phyloP scores from a whole-genome alignment of 2,113 vertebrate genomes.

The Campylorhamphus procurvoides region DNA sequence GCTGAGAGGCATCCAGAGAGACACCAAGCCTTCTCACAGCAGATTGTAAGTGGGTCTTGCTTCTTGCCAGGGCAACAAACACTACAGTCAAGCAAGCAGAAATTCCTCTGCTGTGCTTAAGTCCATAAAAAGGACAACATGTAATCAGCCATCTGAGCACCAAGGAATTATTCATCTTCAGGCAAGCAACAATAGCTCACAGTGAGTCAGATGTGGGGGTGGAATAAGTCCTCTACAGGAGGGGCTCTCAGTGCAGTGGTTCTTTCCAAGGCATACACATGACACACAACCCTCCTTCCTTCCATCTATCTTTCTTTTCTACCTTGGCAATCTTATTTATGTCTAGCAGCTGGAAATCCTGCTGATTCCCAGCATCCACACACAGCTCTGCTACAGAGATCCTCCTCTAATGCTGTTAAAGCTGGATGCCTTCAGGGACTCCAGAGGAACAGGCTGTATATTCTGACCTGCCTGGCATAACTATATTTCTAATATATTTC shows the following conservation, averaged over 20 bases:
- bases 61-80: slow-evolving; percentile 45
- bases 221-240: neutral
- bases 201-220: neutral
- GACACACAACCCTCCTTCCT: neutral
- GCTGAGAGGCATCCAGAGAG: neutral
- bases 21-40: neutral
- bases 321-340: neutral
- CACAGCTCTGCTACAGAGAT: neutral
- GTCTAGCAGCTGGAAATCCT: neutral
- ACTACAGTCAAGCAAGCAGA: slow-evolving; percentile 24
- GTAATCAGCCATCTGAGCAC: slow-evolving; percentile 34
- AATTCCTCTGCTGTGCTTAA: slow-evolving; percentile 2
- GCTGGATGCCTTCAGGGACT: neutral
- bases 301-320: neutral
- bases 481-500: neutral
- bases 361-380: neutral
- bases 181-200: neutral
- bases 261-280: neutral
- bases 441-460: neutral
- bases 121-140: neutral
- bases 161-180: slow-evolving; percentile 14
- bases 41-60: neutral
- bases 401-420: neutral
- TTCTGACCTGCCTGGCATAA: neutral
- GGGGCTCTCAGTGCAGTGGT: neutral